Base-by-base conservation (phyloP, 1,140 invertebrate genomes). In the Rhynchophorus ferrugineus region DNA sequence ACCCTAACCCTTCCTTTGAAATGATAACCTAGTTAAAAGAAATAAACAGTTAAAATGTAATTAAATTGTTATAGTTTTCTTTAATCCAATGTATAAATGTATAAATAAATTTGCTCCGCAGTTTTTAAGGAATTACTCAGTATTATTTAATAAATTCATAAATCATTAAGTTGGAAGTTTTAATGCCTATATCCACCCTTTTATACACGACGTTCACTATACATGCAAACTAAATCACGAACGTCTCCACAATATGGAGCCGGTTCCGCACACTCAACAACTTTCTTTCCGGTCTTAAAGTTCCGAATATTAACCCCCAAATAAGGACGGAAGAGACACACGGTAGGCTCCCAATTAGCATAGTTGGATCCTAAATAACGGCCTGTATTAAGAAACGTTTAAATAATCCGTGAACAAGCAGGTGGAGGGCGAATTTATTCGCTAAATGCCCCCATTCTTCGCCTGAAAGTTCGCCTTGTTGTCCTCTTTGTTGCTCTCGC, bases 351-450 rank as follows among this genome's bases (percentile, higher is more conserved):
- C 60, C 64, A 67, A 67, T 67, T 67, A 67, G 56, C 65, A 67
- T 67, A 56, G 60, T 60, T 60, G 53, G 61, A 67, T 67, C 65
- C 62, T 67, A 67, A 67, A 67, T 67, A 67, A 67, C 64, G 65
- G 63, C 58, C 63, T 62, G 65, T 65, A 67, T 67, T 67, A 67
- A 67, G 65, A 67, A 67, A 65, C 63, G 65, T 64, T 67, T 67
- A 67, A 67, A 67, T 67, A 67, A 67, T 65, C 65, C 65, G 65
- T 61, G 65, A 67, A 67, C 65, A 63, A 63, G 61, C 65, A 67
- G 65, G 65, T 67, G 65, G 63, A 56, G 57, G 57, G 59, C 59
- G 61, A 67, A 57, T 67, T 67, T 67, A 67, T 63, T 60, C 63
- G 57, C 58, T 66, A 65, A 66, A 65, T 62, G 63, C 64, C 48